Percentiles rank a stretch among this genome's conserved stretches.
Conservation (phyloP, 2,888 invertebrate genomes). For the Gastrophysa polygoni region DNA sequence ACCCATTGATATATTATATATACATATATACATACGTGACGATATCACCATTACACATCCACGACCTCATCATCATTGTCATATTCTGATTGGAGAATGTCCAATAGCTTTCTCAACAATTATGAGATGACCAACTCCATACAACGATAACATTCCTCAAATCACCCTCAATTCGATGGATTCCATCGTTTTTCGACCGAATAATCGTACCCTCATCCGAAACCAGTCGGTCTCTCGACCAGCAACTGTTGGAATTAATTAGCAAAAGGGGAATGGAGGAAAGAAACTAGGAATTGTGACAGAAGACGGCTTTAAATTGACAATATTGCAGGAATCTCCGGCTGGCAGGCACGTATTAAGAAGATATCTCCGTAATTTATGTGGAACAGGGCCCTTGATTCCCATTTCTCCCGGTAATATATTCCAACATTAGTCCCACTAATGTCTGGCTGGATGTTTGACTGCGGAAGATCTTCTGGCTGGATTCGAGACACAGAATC, state of each 20-base stretch:
- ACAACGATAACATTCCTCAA: no score
- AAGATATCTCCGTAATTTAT: conserved; percentile 56
- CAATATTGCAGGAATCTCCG: conserved; percentile 51
- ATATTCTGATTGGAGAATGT: no score
- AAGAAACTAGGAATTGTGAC: conserved; percentile 41
- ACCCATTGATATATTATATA: no score
- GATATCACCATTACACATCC: no score
- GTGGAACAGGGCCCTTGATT: conserved; percentile 47
- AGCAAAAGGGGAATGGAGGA: conserved; percentile 14
- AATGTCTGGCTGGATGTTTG: conserved; percentile 58
- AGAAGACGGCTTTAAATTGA: conserved; percentile 47
- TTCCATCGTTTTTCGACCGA: no score
- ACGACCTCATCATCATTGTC: no score
- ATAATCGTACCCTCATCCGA: no score
- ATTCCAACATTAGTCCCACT: conserved; percentile 58
- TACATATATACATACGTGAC: no score
- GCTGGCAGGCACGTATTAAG: conserved; percentile 57
- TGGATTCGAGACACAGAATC: conserved; percentile 20
- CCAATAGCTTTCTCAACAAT: no score
- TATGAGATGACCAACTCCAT: no score
- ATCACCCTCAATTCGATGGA: no score
- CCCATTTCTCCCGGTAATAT: conserved; percentile 53
- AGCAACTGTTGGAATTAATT: conserved; percentile 26
- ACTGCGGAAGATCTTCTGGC: conserved; percentile 51
- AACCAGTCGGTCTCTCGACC: neutral